A percentile compares a stretch with the other conserved stretches of the same genome.
Evolutionary conservation across 2,113 vertebrate genomes (phyloP).

Genomic region (Ciconia boyciana): DNA sequence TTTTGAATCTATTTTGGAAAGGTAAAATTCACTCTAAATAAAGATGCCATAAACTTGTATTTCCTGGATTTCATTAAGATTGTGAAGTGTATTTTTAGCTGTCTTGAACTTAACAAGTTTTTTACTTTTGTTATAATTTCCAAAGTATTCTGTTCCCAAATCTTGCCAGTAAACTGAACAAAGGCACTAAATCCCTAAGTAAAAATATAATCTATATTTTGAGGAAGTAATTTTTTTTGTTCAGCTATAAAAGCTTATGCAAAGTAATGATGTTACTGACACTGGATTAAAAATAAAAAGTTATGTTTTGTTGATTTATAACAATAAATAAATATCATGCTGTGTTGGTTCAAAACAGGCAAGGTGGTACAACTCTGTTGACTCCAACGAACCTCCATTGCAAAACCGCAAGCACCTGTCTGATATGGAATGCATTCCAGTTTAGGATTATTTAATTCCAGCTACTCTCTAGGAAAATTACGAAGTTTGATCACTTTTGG

Average conservation of each 20-base stretch:
- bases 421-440: not conserved
- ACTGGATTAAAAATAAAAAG: not conserved
- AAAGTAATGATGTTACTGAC: not conserved
- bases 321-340: not conserved
- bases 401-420: not conserved
- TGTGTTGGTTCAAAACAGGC: rapidly evolving
- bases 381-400: not conserved
- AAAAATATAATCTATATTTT: not conserved
- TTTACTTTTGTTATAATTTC: not conserved
- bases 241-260: not conserved
- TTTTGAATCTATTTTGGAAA: not conserved
- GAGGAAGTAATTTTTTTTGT: not conserved
- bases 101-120: not conserved
- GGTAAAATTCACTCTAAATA: not conserved
- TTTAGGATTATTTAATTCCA: not conserved
- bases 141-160: not conserved
- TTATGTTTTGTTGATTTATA: not conserved
- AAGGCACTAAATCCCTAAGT: not conserved
- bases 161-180: not conserved
- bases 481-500: not conserved
- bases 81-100: not conserved
- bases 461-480: not conserved
- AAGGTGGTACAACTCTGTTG: not conserved
- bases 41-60: not conserved
- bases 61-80: not conserved